Evolutionary conservation across 2,113 vertebrate genomes (phyloP).

Genomic region (Procavia capensis): DNA sequence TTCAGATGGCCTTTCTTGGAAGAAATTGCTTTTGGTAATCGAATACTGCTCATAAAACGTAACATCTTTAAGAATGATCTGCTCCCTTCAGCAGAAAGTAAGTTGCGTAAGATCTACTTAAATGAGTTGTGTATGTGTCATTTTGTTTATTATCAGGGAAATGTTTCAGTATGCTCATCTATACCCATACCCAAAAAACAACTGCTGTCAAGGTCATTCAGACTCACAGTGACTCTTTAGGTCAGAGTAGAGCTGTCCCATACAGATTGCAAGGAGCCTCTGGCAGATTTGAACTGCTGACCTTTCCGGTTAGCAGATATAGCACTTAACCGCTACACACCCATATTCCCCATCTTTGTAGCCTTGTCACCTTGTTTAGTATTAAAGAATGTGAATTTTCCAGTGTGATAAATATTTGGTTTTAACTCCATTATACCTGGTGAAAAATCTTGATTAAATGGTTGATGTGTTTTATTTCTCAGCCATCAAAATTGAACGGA

Average conservation of each 20-base stretch:
- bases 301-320: no score
- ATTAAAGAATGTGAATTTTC: not conserved
- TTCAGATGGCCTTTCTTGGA: constrained; percentile 41
- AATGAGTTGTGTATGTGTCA: not conserved
- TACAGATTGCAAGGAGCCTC: no score
- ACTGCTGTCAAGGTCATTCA: no score
- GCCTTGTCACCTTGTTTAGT: not conserved
- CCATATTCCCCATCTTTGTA: not conserved
- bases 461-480: constrained; percentile 54
- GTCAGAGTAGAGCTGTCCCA: no score
- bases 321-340: no score
- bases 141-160: constrained; percentile 23
- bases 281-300: no score
- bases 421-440: not conserved
- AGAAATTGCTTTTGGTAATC: constrained; percentile 64
- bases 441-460: not conserved
- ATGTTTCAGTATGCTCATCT: not conserved
- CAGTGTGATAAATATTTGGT: not conserved
- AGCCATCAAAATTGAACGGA: constrained; percentile 71
- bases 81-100: constrained; percentile 68
- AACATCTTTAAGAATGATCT: not conserved
- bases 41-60: not conserved
- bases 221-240: no score
- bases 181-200: no score
- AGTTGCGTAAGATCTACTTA: constrained; percentile 23